Evolutionary conservation across 2,113 vertebrate species (phyloP).

Genomic region (Rhombomys opimus): DNA sequence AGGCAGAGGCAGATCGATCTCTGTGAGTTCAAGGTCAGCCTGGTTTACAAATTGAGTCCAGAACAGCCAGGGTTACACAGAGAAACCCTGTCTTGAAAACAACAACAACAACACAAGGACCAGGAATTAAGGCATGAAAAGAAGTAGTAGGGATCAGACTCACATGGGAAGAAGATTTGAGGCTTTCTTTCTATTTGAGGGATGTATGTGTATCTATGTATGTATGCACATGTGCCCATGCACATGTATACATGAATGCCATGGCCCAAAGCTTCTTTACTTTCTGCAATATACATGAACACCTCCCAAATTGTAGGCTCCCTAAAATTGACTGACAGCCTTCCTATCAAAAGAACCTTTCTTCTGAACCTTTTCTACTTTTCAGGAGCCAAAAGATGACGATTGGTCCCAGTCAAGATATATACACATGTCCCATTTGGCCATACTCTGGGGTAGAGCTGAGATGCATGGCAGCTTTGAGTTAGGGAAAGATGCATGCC

Average conservation of each 20-base stretch:
- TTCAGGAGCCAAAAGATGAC: constrained; percentile 2
- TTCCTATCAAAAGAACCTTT: constrained; percentile 45
- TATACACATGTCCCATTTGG: not conserved
- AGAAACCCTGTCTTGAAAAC: no score
- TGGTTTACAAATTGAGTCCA: no score
- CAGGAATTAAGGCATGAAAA: not conserved
- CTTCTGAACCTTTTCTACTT: constrained; percentile 19
- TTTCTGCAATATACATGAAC: not conserved
- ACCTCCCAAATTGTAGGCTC: constrained; percentile 49
- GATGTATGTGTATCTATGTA: not conserved
- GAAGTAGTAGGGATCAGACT: not conserved
- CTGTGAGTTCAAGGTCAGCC: no score
- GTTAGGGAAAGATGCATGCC: constrained; percentile 44
- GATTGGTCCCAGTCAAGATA: constrained; percentile 37
- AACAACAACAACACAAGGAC: not conserved
- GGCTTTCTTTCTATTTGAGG: not conserved
- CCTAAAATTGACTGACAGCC: not conserved
- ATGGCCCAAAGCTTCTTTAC: not conserved
- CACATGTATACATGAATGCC: not conserved
- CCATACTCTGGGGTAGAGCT: not conserved
- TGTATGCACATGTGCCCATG: not conserved
- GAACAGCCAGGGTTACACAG: no score
- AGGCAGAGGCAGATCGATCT: no score
- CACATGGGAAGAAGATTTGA: not conserved
- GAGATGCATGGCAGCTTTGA: constrained; percentile 40